Evolutionary conservation across 2,888 invertebrate species (phyloP), one percentile per base, ranked within the genome.

Genomic region (Mythimna vitellina): DNA sequence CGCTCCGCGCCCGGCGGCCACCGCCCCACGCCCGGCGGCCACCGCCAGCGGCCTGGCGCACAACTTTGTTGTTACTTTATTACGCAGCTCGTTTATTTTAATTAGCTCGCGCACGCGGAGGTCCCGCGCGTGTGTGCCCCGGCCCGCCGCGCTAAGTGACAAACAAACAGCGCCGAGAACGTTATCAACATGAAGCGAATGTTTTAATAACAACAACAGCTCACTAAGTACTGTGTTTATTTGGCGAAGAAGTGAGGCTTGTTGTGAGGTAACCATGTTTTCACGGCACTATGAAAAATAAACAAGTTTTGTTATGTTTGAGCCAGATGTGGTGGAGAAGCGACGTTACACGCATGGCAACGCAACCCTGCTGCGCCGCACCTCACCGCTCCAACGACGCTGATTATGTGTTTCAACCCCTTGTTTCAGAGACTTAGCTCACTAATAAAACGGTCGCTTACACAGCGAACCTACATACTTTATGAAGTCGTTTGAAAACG

Each of bases 51-150:
- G 57, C 57, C 9, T 20, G n/a, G 32, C 51, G 32, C 54, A 10
- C n/a, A n/a, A 53, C 51, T 51, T 67, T 63, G 66, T 70, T 70
- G 49, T 49, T 70, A 66, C 57, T 57, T 35, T 49, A 70, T 49
- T 38, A 49, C 53, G 20, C 17, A 25, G 70, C 42, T 53, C 42
- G 51, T 64, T 71, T 72, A 56, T 72, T 71, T 63, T 71, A 58
- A 63, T 58, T 51, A 20, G 14, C 29, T n/a, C n/a, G 3, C 3
- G 46, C 25, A 56, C 29, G 17, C n/a, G 38, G 38, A 42, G 65
- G 17, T 20, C 17, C 17, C 17, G 46, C 17, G 46, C 46, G 46
- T 20, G 46, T 46, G 46, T 46, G 46, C 20, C 38, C 17, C 17
- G 53, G 42, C 12, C 20, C 29, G 12, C 35, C 29, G 5, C 29